Base-by-base conservation (phyloP, 2,888 invertebrate genomes). In the Drepanosiphum platanoidis region DNA sequence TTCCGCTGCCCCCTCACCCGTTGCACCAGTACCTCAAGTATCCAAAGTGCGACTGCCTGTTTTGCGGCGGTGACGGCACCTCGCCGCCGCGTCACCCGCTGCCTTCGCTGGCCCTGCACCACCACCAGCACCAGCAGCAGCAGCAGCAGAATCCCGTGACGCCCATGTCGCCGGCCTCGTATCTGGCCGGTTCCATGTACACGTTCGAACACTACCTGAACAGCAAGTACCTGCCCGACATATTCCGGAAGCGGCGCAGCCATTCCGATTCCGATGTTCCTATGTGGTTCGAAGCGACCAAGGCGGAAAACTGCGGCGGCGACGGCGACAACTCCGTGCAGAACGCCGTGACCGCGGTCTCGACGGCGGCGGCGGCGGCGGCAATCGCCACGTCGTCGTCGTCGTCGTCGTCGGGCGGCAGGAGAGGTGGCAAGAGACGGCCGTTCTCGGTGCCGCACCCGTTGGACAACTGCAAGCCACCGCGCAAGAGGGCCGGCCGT, bases 231-330 rank as follows among this genome's bases (percentile, higher is more conserved):
- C 91, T 93, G 89, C 92, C 93, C 9, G 92, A 92, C 88, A 90
- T 92, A 68, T 92, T 92, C 88, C 91, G 92, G 58, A 82, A 82
- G 39, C 90, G 92, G 87, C 90, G 93, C 86, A 93, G 93, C 88
- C 93, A 93, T 88, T 93, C 93, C 61, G 93, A 94, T 88, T 93
- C 93, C 5, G 93, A 94, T 88, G 90, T 93, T 87, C 92, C 92
- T 39, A 88, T 91, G 87, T 92, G 92, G 91, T 90, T 91, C 86
- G 91, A 91, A 87, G 89, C 90, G 36, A 89, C 90, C 42, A 90
- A 90, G 88, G 89, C 90, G 36, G 91, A 90, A 70, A 87, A 89
- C 87, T 86, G 88, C 87, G 88, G 88, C 88, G 86, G 74, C 36
- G 90, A 90, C 88, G 89, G 89, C 27, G 91, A 90, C 77, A n/a